phyloP scores from a whole-genome alignment of 2,888 invertebrate species.

The Torymus aiolomorphi region DNA sequence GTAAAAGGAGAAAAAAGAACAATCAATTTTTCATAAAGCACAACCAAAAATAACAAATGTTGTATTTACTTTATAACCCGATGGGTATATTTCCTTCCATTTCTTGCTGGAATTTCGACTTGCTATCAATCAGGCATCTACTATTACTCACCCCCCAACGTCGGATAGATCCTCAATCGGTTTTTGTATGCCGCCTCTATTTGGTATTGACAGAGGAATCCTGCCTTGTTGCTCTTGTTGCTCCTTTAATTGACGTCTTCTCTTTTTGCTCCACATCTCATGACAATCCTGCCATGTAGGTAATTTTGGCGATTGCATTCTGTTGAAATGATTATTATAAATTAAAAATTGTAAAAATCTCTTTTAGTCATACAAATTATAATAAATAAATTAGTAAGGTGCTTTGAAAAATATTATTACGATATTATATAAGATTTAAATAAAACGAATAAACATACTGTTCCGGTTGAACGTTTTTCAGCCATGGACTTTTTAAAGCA shows the following conservation, averaged over 20 bases:
- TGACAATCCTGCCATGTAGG: constrained; percentile 99
- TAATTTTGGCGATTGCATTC: constrained; percentile 89
- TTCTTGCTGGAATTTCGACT: constrained; percentile 58
- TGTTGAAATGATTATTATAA: constrained; percentile 69
- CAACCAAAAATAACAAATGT: constrained; percentile 45
- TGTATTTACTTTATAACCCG: constrained; percentile 42
- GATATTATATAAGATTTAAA: neutral
- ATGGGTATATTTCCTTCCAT: constrained; percentile 43
- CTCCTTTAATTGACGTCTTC: constrained; percentile 89
- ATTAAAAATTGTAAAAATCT: neutral
- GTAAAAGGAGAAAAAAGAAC: constrained; percentile 29
- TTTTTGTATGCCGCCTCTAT: constrained; percentile 73
- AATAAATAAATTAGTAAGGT: neutral
- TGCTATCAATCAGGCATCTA: constrained; percentile 61
- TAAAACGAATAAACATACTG: constrained; percentile 80
- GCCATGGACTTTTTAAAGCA: constrained; percentile 94
- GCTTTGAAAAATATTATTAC: neutral
- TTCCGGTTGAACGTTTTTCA: constrained; percentile 92
- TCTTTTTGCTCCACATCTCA: constrained; percentile 98
- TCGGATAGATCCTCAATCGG: constrained; percentile 76
- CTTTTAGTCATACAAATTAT: neutral
- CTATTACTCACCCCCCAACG: constrained; percentile 79
- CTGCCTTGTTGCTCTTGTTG: constrained; percentile 79
- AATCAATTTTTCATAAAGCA: constrained; percentile 32
- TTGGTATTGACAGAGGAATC: constrained; percentile 69